Evolutionary conservation across 2,113 vertebrate species (phyloP), one percentile per base, ranked within the genome.

Genomic region (Corythornis madagascariensis): DNA sequence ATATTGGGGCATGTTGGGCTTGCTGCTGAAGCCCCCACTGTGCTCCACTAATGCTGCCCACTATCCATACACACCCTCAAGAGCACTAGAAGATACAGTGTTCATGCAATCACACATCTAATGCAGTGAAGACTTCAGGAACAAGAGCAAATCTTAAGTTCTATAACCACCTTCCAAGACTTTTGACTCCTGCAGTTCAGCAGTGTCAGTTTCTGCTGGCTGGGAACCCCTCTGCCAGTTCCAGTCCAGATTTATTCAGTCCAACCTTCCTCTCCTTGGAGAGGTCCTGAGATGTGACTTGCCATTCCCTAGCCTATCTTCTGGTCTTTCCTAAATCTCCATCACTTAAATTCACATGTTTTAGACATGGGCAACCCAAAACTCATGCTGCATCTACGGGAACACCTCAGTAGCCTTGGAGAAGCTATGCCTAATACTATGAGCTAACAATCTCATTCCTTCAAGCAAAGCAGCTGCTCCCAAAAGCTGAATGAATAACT

Each of bases 51-150:
- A 42, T 5, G 33, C 76, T 83, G 31, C 5, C 19, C 56, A 57
- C 1, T 7, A 20, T 2, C 55, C 18, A 10, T 55, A 59, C 14
- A 31, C 31, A 10, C 16, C 12, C 31, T 22, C 16, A n/a, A 18
- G 22, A 2, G 16, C 52, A 5, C 4, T 10, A 38, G 38, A 29
- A 53, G 57, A 48, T 35, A 35, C 2, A 16, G 16, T 0, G 2
- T 7, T 7, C n/a, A n/a, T 9, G 17, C 25, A 61, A 4, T 53
- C 24, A 42, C 12, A 26, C 25, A 15, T 24, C 35, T 50, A 28
- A 24, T 2, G 22, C 42, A 42, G 24, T 6, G 43, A 13, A 69
- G 21, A 73, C 7, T n/a, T 60, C 40, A 76, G 52, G 45, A 59
- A 28, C 4, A 31, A 50, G 35, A 35, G 40, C 77, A n/a, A 76